These are phyloP conservation scores for Drosophila oshimai DNA, from an alignment of 1,140 invertebrate genomes.

Conservation along the genomic window DNA sequence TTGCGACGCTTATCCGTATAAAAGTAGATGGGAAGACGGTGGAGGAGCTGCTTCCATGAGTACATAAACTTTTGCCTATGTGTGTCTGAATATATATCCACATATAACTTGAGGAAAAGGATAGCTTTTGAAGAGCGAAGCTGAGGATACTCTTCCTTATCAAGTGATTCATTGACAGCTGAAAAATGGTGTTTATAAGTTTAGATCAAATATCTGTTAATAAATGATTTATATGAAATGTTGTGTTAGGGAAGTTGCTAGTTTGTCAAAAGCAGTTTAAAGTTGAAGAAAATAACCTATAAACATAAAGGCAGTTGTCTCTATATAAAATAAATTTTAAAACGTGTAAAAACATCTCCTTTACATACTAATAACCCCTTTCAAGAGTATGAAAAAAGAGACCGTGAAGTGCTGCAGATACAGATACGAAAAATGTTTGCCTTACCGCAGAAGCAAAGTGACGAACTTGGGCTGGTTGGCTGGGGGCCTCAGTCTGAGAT, in stretches of 20 bases:
- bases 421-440: constrained; percentile 68
- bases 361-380: not conserved
- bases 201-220: too few species aligned
- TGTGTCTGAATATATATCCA: constrained; percentile 4
- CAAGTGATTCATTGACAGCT: too few species aligned
- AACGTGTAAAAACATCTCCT: not conserved
- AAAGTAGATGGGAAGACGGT: constrained; percentile 5
- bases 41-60: constrained; percentile 45
- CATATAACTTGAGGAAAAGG: not conserved
- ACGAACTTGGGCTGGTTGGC: constrained; percentile 20
- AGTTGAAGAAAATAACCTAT: too few species aligned
- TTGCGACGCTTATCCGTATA: constrained; percentile 60
- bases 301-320: too few species aligned
- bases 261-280: too few species aligned
- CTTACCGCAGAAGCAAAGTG: constrained; percentile 65
- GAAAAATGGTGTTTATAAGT: too few species aligned
- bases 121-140: not conserved
- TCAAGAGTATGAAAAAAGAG: too few species aligned
- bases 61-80: constrained; percentile 58
- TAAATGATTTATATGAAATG: too few species aligned
- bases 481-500: not conserved
- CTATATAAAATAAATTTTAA: too few species aligned
- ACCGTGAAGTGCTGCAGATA: constrained; percentile 60
- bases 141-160: not conserved
- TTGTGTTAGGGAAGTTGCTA: too few species aligned